Percentiles rank a stretch among this genome's conserved stretches.
Conservation (phyloP, 2,113 vertebrate species). For the Daphoenositta chrysoptera region DNA sequence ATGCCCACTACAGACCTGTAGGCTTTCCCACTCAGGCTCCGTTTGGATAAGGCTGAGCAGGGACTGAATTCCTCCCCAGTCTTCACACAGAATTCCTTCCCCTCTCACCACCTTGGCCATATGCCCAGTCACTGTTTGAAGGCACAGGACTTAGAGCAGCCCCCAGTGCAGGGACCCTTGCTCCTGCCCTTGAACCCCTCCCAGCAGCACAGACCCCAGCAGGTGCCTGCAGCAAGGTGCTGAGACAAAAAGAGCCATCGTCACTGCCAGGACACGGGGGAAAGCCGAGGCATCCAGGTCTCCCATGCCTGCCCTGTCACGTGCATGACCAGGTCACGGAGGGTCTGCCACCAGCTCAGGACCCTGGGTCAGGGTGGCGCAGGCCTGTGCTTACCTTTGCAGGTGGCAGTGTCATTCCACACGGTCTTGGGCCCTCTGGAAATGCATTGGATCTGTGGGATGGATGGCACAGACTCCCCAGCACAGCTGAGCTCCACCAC, state of each 20-base stretch:
- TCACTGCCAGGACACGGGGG: not conserved
- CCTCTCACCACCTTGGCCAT: not conserved
- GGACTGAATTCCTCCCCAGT: not conserved
- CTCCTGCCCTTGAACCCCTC: not conserved
- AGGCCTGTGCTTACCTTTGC: not conserved
- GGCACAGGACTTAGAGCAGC: not conserved
- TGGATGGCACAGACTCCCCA: accelerated
- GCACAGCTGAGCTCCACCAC: not conserved
- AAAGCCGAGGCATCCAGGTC: not conserved
- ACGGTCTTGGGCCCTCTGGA: not conserved
- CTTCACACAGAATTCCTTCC: not conserved
- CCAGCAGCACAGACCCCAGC: not conserved
- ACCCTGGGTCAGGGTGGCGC: too few species aligned
- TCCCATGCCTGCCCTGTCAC: not conserved
- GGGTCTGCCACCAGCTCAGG: not conserved
- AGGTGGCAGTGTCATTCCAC: not conserved
- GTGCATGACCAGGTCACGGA: not conserved
- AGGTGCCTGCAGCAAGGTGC: not conserved
- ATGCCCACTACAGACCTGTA: too few species aligned
- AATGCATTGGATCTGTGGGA: not conserved
- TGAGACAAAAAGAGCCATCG: not conserved
- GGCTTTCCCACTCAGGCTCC: not conserved
- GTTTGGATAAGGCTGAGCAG: not conserved
- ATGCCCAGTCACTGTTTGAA: not conserved
- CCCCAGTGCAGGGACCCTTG: too few species aligned